These are phyloP conservation scores for Petrocephalus schoutedeni DNA, from an alignment of 2,797 vertebrate genomes.

Conservation along the genomic window DNA sequence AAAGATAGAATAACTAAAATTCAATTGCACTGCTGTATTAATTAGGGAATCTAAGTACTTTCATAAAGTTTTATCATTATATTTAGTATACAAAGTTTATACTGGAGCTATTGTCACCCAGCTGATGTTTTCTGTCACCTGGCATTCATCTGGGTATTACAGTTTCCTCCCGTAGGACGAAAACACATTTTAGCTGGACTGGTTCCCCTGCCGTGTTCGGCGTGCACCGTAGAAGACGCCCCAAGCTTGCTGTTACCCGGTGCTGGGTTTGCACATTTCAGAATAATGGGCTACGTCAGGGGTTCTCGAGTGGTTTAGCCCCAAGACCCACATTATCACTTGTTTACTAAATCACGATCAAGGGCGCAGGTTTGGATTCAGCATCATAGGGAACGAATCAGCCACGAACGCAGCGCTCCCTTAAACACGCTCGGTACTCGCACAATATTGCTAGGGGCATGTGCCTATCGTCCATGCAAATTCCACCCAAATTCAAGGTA, in stretches of 20 bases:
- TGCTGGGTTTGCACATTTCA: background rate
- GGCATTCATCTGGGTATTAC: no score
- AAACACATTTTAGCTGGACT: background rate
- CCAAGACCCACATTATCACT: background rate
- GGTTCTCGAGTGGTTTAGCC: background rate
- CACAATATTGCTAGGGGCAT: background rate
- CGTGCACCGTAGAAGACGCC: background rate
- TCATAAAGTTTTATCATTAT: background rate
- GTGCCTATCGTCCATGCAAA: no score
- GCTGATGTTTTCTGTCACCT: background rate
- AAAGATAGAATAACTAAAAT: background rate
- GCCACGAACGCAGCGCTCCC: background rate
- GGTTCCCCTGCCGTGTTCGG: background rate
- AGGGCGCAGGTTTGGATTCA: background rate
- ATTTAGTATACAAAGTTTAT: background rate
- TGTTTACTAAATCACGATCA: background rate
- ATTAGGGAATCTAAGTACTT: background rate
- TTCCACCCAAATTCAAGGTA: background rate
- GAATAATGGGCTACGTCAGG: background rate
- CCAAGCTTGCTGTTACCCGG: background rate
- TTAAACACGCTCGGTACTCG: background rate
- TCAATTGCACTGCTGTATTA: background rate
- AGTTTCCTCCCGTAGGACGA: background rate
- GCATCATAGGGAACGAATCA: background rate
- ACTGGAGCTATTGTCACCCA: background rate